Evolutionary conservation across 2,113 vertebrate species (phyloP).

Genomic region (Malurus cyaneus): DNA sequence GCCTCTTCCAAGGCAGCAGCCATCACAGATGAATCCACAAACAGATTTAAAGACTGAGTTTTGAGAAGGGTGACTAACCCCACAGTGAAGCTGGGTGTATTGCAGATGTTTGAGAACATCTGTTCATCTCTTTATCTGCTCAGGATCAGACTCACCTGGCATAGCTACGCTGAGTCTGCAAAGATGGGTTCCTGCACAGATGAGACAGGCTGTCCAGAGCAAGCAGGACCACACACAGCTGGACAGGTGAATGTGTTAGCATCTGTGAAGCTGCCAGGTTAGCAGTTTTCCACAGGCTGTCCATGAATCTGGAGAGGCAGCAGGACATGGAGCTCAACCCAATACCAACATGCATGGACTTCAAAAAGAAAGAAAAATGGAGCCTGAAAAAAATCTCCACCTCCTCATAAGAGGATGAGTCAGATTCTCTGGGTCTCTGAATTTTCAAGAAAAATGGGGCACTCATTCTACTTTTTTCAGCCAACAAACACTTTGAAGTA

Average conservation of each 20-base stretch:
- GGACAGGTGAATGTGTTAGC: not conserved
- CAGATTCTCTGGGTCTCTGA: not conserved
- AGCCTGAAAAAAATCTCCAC: not conserved
- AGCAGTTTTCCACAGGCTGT: not conserved
- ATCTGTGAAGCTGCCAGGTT: not conserved
- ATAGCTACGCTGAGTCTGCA: not conserved
- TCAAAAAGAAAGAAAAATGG: not conserved
- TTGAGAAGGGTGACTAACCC: not conserved
- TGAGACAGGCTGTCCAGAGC: not conserved
- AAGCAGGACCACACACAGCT: not conserved
- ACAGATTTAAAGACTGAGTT: not conserved
- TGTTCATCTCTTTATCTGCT: not conserved
- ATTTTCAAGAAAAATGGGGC: not conserved
- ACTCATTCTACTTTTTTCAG: not conserved
- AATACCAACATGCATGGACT: not conserved
- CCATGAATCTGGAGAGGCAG: not conserved
- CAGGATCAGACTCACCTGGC: not conserved
- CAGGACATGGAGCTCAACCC: not conserved
- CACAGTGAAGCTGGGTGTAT: not conserved
- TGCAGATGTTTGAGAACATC: not conserved
- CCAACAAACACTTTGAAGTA: not conserved
- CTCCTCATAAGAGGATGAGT: not conserved
- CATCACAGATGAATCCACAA: not conserved
- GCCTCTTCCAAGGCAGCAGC: not conserved
- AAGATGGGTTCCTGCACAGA: not conserved